Conservation (phyloP, 2,888 invertebrate species). For the Nomada ferruginata region DNA sequence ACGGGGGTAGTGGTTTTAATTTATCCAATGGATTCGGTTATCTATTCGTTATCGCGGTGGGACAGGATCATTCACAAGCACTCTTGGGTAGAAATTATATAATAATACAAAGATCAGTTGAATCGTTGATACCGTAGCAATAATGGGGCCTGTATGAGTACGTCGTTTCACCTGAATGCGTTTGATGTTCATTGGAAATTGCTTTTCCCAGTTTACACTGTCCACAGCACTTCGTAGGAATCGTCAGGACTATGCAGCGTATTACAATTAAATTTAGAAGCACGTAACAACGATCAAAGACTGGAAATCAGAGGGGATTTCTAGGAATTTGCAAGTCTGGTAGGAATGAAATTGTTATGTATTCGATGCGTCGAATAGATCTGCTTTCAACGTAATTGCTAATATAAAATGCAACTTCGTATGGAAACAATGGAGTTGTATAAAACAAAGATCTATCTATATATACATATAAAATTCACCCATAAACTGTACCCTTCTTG, state of each 20-base stretch:
- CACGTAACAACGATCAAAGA: not conserved
- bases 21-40: slow-evolving; percentile 29
- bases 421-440: not conserved
- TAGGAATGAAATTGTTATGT: not conserved
- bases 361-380: not conserved
- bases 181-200: slow-evolving; percentile 9
- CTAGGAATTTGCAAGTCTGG: not conserved
- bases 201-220: not conserved
- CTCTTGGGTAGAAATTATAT: not conserved
- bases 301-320: not conserved
- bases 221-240: slow-evolving; percentile 1
- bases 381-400: too few species aligned
- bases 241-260: not conserved
- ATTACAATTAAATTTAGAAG: slow-evolving; percentile 13
- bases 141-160: not conserved
- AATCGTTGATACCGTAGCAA: not conserved
- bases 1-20: slow-evolving; percentile 18
- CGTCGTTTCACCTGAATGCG: not conserved
- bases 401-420: not conserved
- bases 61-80: not conserved
- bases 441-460: not conserved
- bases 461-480: slow-evolving; percentile 2
- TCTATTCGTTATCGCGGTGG: not conserved
- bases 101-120: not conserved
- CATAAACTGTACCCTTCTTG: not conserved